These are phyloP conservation scores for Hippopotamus amphibius DNA, from an alignment of 2,113 vertebrate genomes.

Conservation along the genomic window DNA sequence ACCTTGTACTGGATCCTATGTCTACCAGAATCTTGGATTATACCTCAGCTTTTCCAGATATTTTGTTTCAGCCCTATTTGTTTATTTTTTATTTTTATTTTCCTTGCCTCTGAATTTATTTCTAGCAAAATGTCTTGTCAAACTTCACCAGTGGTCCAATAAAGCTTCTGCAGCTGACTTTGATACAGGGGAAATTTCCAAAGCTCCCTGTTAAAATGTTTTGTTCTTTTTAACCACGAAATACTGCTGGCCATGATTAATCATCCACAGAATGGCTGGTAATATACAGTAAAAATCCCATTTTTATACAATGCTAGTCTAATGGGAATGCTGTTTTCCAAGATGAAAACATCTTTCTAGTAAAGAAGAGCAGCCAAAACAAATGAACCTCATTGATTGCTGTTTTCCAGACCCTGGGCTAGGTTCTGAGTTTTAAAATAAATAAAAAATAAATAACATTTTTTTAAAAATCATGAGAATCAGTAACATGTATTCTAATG, in stretches of 20 bases:
- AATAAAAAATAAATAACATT: neutral
- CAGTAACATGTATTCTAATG: neutral
- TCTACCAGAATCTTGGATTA: neutral
- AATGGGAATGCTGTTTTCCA: neutral
- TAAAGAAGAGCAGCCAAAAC: neutral
- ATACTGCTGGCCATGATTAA: neutral
- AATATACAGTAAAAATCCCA: neutral
- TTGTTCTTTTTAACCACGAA: neutral
- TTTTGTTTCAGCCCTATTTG: neutral
- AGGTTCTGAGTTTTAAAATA: neutral
- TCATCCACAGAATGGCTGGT: neutral
- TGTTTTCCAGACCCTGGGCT: neutral
- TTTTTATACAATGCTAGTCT: neutral
- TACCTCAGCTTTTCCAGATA: neutral
- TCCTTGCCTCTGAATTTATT: constrained; percentile 15
- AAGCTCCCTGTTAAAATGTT: neutral
- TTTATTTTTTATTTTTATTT: constrained; percentile 52
- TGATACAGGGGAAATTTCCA: neutral
- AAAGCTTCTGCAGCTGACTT: constrained; percentile 1
- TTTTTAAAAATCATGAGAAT: neutral
- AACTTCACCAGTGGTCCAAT: neutral
- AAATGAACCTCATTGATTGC: neutral
- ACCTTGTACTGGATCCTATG: neutral
- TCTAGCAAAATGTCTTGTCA: constrained; percentile 17
- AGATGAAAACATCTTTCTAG: neutral